phyloP scores from a whole-genome alignment of 92 coral and sea anemone genomes.

The Plumapathes pennacea region DNA sequence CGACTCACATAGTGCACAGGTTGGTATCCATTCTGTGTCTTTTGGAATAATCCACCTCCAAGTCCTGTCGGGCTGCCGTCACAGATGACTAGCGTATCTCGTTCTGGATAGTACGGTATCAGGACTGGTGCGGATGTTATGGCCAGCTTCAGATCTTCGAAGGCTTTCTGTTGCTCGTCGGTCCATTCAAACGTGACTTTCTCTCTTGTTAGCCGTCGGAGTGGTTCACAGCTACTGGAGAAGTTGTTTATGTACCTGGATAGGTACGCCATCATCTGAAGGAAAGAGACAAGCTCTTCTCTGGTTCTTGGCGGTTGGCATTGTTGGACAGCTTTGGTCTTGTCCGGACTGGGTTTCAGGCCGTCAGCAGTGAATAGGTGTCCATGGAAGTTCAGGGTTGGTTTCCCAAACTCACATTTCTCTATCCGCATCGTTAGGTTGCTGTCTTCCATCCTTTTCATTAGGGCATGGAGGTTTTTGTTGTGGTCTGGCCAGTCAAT shows the following conservation, averaged over 20 bases:
- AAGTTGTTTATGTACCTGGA: conserved; percentile 53
- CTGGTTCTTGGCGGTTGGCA: conserved; percentile 38
- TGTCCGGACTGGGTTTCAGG: conserved; percentile 58
- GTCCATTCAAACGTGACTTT: conserved; percentile 33
- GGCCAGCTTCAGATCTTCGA: conserved; percentile 43
- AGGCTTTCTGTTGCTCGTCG: conserved; percentile 47
- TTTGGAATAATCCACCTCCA: conserved; percentile 55
- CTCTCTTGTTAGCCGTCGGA: conserved; percentile 32
- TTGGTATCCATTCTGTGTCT: conserved; percentile 39
- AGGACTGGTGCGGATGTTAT: conserved; percentile 49
- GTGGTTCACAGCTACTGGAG: conserved; percentile 48
- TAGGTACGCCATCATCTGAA: conserved; percentile 62
- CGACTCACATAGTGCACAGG: conserved; percentile 56
- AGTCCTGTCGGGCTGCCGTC: conserved; percentile 60
- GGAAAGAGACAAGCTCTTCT: conserved; percentile 49
- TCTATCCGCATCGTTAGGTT: conserved; percentile 52
- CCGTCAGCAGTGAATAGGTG: conserved; percentile 57
- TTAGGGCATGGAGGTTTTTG: conserved; percentile 33
- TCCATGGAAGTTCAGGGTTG: conserved; percentile 52
- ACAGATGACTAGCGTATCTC: conserved; percentile 54
- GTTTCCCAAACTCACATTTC: conserved; percentile 56
- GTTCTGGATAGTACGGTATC: conserved; percentile 44
- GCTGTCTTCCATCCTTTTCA: conserved; percentile 21
- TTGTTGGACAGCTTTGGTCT: conserved; percentile 38
- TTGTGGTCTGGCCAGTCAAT: conserved; percentile 50